phyloP scores from a whole-genome alignment of 2,797 vertebrate species.

The Philypnodon macrostomus region DNA sequence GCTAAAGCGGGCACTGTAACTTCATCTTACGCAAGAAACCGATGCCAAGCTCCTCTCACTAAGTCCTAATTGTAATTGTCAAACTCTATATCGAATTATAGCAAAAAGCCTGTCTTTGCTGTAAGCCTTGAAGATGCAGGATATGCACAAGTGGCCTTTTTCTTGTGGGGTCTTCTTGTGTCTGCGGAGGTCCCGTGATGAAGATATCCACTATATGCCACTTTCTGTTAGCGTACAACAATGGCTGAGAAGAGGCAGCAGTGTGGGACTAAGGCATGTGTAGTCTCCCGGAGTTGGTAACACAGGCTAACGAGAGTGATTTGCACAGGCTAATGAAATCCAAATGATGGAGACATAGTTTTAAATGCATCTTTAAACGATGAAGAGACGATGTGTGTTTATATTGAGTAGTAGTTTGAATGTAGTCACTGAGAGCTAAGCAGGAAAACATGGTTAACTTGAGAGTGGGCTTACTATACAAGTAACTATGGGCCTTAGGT shows the following conservation, averaged over 20 bases:
- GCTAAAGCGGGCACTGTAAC: conserved; percentile 66
- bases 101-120: conserved; percentile 44
- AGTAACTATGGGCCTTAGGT: too few species aligned
- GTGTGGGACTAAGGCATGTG: conserved; percentile 63
- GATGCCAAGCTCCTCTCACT: conserved; percentile 50
- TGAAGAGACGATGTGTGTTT: conserved; percentile 39
- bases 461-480: conserved; percentile 48
- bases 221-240: conserved; percentile 66
- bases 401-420: conserved; percentile 23
- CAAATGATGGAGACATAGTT: conserved; percentile 71
- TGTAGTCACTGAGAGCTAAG: conserved; percentile 60
- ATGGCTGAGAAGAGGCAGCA: conserved; percentile 74
- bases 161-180: conserved; percentile 73
- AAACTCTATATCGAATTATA: conserved; percentile 72
- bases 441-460: conserved; percentile 62
- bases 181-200: conserved; percentile 55
- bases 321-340: conserved; percentile 79
- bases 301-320: conserved; percentile 75
- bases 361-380: conserved; percentile 50
- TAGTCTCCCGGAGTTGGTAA: conserved; percentile 60
- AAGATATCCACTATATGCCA: conserved; percentile 68
- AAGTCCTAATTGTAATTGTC: conserved; percentile 68
- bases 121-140: conserved; percentile 68
- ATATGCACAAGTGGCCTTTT: conserved; percentile 54
- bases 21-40: conserved; percentile 57